A percentile compares a stretch with the other conserved stretches of the same genome.
Evolutionary conservation across 2,888 invertebrate genomes (phyloP).

Genomic region (Liposcelis brunnea): DNA sequence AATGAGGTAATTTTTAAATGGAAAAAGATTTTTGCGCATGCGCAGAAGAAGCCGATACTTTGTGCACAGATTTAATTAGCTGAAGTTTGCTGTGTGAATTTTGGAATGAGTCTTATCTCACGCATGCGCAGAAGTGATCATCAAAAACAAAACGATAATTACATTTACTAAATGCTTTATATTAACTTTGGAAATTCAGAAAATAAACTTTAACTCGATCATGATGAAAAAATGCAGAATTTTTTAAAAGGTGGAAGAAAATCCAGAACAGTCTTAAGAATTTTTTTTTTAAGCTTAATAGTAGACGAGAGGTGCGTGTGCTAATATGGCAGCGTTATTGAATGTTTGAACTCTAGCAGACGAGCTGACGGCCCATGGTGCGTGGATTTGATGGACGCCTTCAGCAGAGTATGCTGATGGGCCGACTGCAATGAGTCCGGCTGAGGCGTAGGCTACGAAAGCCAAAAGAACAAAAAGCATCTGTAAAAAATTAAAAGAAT

Average conservation of each 20-base stretch:
- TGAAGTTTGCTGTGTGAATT: too few relatives aligned
- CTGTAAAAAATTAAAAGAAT: not conserved
- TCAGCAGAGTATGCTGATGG: conserved; percentile 6
- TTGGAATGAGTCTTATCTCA: too few relatives aligned
- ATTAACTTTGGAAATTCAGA: too few relatives aligned
- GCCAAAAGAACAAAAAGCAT: conserved; percentile 3
- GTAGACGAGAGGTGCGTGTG: not conserved
- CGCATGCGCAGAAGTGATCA: too few relatives aligned
- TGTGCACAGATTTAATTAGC: too few relatives aligned
- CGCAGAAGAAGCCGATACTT: too few relatives aligned
- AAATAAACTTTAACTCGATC: not conserved
- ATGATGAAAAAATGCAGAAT: conserved; percentile 1
- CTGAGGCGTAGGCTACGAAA: conserved; percentile 6
- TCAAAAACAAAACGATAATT: too few relatives aligned
- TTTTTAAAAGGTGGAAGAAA: not conserved
- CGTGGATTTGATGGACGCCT: conserved; percentile 4
- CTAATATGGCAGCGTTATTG: conserved; percentile 2
- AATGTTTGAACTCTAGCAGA: conserved; percentile 3
- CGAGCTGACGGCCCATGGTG: conserved; percentile 5
- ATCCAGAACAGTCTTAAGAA: not conserved
- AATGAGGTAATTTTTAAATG: too few relatives aligned
- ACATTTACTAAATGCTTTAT: too few relatives aligned
- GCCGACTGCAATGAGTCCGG: not conserved
- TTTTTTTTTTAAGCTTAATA: not conserved
- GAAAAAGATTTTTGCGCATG: too few relatives aligned